These are phyloP conservation scores for Squalus acanthias DNA, from an alignment of 2,797 vertebrate genomes.

Conservation along the genomic window DNA sequence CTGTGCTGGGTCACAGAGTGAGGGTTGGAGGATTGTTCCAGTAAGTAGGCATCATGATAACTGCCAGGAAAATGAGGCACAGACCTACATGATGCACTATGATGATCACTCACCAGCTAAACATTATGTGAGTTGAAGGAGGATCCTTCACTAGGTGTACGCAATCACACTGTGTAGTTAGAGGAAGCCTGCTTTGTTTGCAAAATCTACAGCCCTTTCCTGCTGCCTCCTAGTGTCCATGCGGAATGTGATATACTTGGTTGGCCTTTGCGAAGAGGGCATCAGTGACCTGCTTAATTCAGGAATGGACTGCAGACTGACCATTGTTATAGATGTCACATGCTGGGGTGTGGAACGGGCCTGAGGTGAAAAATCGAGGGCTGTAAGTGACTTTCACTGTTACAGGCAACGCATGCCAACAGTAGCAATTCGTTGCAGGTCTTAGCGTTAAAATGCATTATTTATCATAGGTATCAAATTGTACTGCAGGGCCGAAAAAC, in stretches of 20 bases:
- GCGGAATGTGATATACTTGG: background rate
- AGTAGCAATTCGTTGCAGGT: background rate
- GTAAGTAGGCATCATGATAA: background rate
- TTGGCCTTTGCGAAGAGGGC: background rate
- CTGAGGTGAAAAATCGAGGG: no score
- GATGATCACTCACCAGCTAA: background rate
- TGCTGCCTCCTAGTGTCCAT: no score
- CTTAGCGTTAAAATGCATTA: background rate
- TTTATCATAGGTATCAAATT: background rate
- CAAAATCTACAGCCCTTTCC: background rate
- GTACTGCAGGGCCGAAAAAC: background rate
- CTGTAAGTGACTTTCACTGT: background rate
- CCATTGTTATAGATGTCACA: no score
- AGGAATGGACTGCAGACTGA: background rate
- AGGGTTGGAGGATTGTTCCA: background rate
- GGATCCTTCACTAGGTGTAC: background rate
- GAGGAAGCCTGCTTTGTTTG: background rate
- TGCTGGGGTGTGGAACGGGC: no score
- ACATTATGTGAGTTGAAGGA: background rate
- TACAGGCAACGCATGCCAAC: background rate
- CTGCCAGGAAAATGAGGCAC: background rate
- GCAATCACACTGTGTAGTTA: background rate
- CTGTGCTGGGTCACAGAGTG: background rate
- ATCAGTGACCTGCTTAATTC: background rate
- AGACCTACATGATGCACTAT: background rate